Conservation (phyloP, 2,113 vertebrate genomes). For the Gopherus evgoodei region DNA sequence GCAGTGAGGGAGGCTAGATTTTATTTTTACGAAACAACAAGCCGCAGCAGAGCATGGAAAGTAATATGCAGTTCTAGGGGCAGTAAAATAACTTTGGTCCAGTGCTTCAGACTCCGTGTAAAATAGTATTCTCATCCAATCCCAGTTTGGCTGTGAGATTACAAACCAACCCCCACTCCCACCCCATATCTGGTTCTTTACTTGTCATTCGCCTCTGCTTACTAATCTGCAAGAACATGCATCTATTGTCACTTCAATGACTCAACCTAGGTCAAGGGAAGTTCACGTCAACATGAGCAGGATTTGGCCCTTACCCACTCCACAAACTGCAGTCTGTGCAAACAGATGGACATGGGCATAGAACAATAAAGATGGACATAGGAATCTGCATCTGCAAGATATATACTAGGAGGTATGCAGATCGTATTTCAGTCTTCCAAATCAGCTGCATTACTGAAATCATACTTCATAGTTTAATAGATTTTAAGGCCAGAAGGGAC, state of each 20-base stretch:
- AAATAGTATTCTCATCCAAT: accelerated
- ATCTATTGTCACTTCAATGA: not conserved
- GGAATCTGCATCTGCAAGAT: conserved; percentile 36
- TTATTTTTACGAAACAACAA: not conserved
- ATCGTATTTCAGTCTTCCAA: conserved; percentile 27
- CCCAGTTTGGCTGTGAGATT: accelerated
- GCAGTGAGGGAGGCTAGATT: accelerated
- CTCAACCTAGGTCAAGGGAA: not conserved
- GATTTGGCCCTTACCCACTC: not conserved
- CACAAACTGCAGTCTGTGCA: conserved; percentile 8
- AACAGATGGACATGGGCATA: not conserved
- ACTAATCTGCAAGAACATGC: not conserved
- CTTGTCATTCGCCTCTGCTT: not conserved
- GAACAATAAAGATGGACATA: conserved; percentile 6
- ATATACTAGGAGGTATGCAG: not conserved
- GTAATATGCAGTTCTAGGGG: not conserved
- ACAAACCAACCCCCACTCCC: not conserved
- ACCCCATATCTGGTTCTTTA: not conserved
- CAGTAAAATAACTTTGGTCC: not conserved
- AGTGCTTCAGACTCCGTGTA: accelerated
- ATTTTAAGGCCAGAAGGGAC: conserved; percentile 53
- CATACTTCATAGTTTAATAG: conserved; percentile 54
- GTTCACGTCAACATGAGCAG: not conserved
- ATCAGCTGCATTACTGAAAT: conserved; percentile 55
- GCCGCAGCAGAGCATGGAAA: not conserved